These are phyloP conservation scores for Melanostoma scalare DNA, from an alignment of 2,888 invertebrate genomes.

Conservation along the genomic window DNA sequence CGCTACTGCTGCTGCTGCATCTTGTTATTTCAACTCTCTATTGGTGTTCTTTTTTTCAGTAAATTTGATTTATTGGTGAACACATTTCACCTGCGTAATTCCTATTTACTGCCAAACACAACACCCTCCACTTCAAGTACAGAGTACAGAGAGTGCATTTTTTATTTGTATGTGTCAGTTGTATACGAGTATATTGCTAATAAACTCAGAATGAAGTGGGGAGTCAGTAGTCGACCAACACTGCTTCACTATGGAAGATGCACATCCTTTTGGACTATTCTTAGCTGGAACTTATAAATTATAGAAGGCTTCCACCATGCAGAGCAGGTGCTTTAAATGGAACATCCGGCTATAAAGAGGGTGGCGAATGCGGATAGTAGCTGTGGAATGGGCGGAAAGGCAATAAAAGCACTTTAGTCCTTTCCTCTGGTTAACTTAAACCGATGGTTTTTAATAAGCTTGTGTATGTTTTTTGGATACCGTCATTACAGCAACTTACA, in stretches of 20 bases:
- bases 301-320: constrained; percentile 27
- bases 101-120: constrained; percentile 62
- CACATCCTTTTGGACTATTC: constrained; percentile 54
- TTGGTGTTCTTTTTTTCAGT: constrained; percentile 35
- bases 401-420: too few relatives aligned
- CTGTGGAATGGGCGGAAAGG: too few relatives aligned
- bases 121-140: not conserved
- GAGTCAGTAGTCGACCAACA: not conserved
- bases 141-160: constrained; percentile 37
- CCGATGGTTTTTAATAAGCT: too few relatives aligned
- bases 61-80: constrained; percentile 62
- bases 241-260: constrained; percentile 21
- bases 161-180: not conserved
- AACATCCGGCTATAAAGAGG: constrained; percentile 6
- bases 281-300: constrained; percentile 62
- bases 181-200: constrained; percentile 7
- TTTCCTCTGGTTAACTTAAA: too few relatives aligned
- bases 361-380: constrained; percentile 10
- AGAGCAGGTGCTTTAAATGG: constrained; percentile 62
- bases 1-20: constrained; percentile 3
- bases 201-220: constrained; percentile 28
- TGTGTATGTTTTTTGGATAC: too few relatives aligned
- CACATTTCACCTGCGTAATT: constrained; percentile 69
- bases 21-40: constrained; percentile 45
- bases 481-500: too few relatives aligned